Conservation (phyloP, 2,113 vertebrate genomes). For the Phrynosoma platyrhinos region DNA sequence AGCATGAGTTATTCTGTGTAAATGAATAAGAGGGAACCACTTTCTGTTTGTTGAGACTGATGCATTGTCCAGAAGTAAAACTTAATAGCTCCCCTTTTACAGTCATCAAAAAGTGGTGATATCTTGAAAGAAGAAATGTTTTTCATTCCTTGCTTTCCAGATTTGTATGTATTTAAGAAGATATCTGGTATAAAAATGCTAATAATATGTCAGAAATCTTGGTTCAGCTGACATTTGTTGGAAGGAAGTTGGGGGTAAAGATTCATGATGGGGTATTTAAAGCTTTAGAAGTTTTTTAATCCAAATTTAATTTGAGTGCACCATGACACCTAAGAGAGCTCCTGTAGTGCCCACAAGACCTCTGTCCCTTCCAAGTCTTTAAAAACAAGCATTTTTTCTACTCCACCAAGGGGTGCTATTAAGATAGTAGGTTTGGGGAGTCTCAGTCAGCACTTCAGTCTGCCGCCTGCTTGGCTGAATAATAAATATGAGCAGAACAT, state of each 20-base stretch:
- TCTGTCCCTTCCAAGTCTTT: background rate
- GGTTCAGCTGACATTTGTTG: no score
- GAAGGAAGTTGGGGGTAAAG: no score
- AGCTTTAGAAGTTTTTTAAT: no score
- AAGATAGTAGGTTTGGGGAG: background rate
- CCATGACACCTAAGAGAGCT: background rate
- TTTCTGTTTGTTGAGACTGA: slow-evolving; percentile 38
- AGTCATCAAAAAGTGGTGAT: slow-evolving; percentile 55
- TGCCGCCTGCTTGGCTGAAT: background rate
- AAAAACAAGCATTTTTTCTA: background rate
- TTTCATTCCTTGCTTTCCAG: slow-evolving; percentile 20
- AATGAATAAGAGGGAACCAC: slow-evolving; percentile 23
- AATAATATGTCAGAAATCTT: no score
- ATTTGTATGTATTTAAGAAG: slow-evolving; percentile 25
- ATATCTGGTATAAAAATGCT: slow-evolving; percentile 31
- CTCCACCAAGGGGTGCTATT: background rate
- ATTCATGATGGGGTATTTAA: no score
- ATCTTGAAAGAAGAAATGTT: slow-evolving; percentile 37
- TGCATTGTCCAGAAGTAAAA: slow-evolving; percentile 50
- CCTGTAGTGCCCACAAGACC: background rate
- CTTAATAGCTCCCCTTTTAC: slow-evolving; percentile 33
- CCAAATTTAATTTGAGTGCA: background rate
- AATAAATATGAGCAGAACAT: background rate
- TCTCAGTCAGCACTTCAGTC: background rate
- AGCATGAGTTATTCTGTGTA: slow-evolving; percentile 48